Evolutionary conservation across 2,888 invertebrate species (phyloP).

Genomic region (Nymphalis c-album): DNA sequence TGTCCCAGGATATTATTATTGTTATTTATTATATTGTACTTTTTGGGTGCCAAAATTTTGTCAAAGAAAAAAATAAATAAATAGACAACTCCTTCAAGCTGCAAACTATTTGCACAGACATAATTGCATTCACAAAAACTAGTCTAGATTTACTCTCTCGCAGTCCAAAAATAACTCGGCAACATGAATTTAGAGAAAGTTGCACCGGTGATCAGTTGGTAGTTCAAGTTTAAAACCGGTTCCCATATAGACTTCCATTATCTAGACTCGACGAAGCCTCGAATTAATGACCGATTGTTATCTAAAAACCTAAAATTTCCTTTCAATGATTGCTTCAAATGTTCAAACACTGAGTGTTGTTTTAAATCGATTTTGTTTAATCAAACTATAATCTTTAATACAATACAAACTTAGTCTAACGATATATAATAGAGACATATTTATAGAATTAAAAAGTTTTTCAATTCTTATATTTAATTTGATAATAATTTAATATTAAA

Average conservation of each 20-base stretch:
- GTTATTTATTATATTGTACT: no score
- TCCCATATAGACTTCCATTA: constrained; percentile 6
- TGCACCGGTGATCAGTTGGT: background rate
- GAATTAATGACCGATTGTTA: constrained; percentile 5
- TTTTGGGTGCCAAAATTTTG: no score
- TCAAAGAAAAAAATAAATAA: no score
- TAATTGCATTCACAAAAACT: background rate
- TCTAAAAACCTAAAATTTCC: constrained; percentile 6
- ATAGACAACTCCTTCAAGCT: no score
- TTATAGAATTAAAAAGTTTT: no score
- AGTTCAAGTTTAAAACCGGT: background rate
- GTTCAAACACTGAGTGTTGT: background rate
- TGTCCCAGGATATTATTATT: no score
- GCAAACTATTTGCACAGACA: no score
- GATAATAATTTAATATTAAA: no score
- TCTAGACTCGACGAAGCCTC: constrained; percentile 1
- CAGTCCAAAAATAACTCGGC: constrained; percentile 17
- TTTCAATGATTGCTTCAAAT: background rate
- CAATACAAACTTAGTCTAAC: no score
- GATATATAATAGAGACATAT: no score
- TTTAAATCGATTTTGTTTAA: constrained; percentile 4
- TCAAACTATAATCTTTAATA: background rate
- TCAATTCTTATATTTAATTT: no score
- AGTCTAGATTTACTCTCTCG: constrained; percentile 13
- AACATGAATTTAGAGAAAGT: constrained; percentile 19